phyloP scores from a whole-genome alignment of 2,888 invertebrate species.

The Lithophane leautieri region DNA sequence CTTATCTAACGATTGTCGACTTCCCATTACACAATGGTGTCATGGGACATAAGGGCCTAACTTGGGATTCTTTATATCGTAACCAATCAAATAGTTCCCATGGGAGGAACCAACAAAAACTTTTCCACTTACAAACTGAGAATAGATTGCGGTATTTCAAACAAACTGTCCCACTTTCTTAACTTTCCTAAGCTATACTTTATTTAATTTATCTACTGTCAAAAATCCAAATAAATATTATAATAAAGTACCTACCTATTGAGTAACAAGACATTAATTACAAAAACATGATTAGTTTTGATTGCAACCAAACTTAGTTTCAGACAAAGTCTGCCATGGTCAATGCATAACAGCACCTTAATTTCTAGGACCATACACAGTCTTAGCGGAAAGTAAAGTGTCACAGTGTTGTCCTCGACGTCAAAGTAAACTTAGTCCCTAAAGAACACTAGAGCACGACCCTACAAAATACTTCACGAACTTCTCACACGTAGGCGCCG shows the following conservation, averaged over 20 bases:
- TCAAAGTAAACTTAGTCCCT: constrained; percentile 48
- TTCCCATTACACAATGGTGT: constrained; percentile 17
- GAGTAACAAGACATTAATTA: constrained; percentile 1
- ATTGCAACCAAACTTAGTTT: constrained; percentile 7
- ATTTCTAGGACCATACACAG: constrained; percentile 19
- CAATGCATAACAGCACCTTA: constrained; percentile 23
- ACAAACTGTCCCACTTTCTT: constrained; percentile 34
- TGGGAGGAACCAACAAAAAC: constrained; percentile 50
- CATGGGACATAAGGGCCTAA: constrained; percentile 23
- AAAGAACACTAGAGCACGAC: constrained; percentile 45
- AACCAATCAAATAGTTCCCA: constrained; percentile 52
- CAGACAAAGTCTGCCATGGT: constrained; percentile 10
- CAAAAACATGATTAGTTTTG: neutral
- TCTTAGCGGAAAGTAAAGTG: constrained; percentile 37
- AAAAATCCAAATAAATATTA: constrained; percentile 16
- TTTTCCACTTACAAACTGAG: constrained; percentile 57
- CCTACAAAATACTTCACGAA: constrained; percentile 38
- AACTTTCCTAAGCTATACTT: constrained; percentile 19
- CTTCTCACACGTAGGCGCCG: constrained; percentile 23
- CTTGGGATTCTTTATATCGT: constrained; percentile 47
- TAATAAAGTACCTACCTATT: neutral
- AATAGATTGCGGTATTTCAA: constrained; percentile 51
- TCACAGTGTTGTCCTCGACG: constrained; percentile 32
- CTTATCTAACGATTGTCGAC: neutral
- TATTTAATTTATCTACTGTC: constrained; percentile 34